phyloP scores from a whole-genome alignment of 2,113 vertebrate genomes.

The Ctenodactylus gundi region DNA sequence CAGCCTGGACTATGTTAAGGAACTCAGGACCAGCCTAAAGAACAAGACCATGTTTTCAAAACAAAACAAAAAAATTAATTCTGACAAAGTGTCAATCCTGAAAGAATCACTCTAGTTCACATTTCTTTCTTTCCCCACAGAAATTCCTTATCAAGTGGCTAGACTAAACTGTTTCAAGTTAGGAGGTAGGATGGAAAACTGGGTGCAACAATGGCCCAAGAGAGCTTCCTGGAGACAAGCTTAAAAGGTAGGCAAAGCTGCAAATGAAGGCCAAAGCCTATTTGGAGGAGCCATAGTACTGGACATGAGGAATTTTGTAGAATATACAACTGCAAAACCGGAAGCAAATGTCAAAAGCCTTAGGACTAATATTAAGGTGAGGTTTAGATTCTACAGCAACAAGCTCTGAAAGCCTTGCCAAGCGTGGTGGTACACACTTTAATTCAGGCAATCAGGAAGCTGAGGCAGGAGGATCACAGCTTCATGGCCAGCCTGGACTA shows the following conservation, averaged over 20 bases:
- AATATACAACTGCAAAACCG: not conserved
- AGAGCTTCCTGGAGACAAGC: not conserved
- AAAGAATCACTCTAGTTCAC: slow-evolving; percentile 8
- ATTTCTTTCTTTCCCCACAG: not conserved
- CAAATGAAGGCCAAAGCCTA: not conserved
- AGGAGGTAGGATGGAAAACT: not conserved
- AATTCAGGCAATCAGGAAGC: not conserved
- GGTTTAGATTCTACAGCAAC: not conserved
- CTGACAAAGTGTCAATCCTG: not conserved
- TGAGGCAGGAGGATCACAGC: not conserved
- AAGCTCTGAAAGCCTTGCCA: not conserved
- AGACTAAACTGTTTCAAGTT: slow-evolving; percentile 17
- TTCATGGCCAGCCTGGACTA: not conserved
- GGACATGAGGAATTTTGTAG: not conserved
- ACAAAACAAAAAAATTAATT: no score
- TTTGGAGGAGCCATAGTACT: not conserved
- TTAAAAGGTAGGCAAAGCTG: not conserved
- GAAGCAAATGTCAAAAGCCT: not conserved
- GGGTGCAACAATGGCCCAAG: not conserved
- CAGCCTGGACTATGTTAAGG: no score
- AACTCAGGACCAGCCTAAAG: no score
- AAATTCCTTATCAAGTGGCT: slow-evolving; percentile 28
- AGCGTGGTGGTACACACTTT: not conserved
- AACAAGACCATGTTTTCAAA: no score
- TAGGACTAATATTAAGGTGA: not conserved